Evolutionary conservation across 2,888 invertebrate genomes (phyloP).

Genomic region (Volucella inanis): DNA sequence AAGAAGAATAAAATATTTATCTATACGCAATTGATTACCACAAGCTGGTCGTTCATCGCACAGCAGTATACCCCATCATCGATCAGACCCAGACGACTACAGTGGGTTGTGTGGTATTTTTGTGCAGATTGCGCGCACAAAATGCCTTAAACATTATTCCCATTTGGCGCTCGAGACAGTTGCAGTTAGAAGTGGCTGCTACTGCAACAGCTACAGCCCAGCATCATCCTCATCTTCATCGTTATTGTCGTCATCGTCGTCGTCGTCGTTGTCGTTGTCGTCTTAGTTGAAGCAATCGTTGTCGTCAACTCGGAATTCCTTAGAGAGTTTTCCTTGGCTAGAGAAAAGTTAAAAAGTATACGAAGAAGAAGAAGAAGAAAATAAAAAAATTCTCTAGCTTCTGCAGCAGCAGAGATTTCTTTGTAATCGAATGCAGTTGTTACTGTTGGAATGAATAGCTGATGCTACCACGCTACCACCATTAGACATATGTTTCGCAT

Average conservation of each 20-base stretch:
- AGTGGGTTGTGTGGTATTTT: slow-evolving; percentile 57
- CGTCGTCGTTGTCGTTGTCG: neutral
- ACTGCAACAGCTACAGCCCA: neutral
- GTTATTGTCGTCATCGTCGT: neutral
- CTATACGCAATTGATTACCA: slow-evolving; percentile 74
- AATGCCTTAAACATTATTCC: slow-evolving; percentile 74
- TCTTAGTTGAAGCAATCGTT: slow-evolving; percentile 10
- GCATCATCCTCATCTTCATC: neutral
- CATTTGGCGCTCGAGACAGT: slow-evolving; percentile 60
- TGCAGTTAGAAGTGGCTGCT: slow-evolving; percentile 10
- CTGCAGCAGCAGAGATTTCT: slow-evolving; percentile 58
- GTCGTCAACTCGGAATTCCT: slow-evolving; percentile 68
- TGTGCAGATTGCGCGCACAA: slow-evolving; percentile 66
- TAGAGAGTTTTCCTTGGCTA: slow-evolving; percentile 76
- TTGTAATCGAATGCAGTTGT: slow-evolving; percentile 74
- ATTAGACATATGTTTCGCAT: slow-evolving; percentile 75
- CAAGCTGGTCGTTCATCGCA: slow-evolving; percentile 51
- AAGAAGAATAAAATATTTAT: slow-evolving; percentile 72
- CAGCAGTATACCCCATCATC: slow-evolving; percentile 46
- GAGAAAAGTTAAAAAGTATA: no score
- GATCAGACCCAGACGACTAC: slow-evolving; percentile 52
- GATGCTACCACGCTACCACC: slow-evolving; percentile 61
- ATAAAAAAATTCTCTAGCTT: slow-evolving; percentile 64
- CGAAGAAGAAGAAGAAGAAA: no score
- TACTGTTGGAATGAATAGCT: slow-evolving; percentile 36